These are phyloP conservation scores for Acromyrmex charruanus DNA, from an alignment of 1,140 invertebrate species.

Conservation along the genomic window DNA sequence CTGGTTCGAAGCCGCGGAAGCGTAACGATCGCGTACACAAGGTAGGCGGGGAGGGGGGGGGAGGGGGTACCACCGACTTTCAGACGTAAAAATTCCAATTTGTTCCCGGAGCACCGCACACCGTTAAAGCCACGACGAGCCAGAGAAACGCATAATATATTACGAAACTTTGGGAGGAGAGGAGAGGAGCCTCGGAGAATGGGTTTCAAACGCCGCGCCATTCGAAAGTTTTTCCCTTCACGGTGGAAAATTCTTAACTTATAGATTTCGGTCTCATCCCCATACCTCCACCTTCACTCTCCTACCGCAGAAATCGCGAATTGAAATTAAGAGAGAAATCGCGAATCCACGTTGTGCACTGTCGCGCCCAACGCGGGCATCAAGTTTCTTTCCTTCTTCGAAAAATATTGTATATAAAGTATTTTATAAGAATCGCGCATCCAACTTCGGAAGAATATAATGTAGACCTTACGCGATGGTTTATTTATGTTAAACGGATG, in stretches of 20 bases:
- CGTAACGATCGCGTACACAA: conserved; percentile 49
- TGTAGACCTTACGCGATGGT: not conserved
- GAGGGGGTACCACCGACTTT: conserved; percentile 68
- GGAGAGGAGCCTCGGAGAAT: conserved; percentile 67
- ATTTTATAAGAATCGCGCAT: conserved; percentile 30
- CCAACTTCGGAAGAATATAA: conserved; percentile 24
- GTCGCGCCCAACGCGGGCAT: not conserved
- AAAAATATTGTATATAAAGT: conserved; percentile 1
- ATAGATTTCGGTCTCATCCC: conserved; percentile 83
- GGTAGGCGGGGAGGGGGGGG: not conserved
- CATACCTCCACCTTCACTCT: not conserved
- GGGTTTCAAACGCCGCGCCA: conserved; percentile 80
- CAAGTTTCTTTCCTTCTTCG: not conserved
- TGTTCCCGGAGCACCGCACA: conserved; percentile 77
- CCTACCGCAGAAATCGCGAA: conserved; percentile 54
- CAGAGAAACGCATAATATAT: conserved; percentile 84
- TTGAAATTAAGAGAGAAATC: conserved; percentile 55
- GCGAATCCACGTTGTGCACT: conserved; percentile 5
- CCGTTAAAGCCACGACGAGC: conserved; percentile 80
- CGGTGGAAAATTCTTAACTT: conserved; percentile 85
- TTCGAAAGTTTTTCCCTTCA: conserved; percentile 84
- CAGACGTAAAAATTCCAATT: conserved; percentile 84
- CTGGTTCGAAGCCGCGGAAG: conserved; percentile 34
- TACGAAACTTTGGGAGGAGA: conserved; percentile 82
- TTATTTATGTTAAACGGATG: conserved; percentile 42